These are phyloP conservation scores for Drosophila biarmipes DNA, from an alignment of 1,140 invertebrate genomes.

Conservation along the genomic window DNA sequence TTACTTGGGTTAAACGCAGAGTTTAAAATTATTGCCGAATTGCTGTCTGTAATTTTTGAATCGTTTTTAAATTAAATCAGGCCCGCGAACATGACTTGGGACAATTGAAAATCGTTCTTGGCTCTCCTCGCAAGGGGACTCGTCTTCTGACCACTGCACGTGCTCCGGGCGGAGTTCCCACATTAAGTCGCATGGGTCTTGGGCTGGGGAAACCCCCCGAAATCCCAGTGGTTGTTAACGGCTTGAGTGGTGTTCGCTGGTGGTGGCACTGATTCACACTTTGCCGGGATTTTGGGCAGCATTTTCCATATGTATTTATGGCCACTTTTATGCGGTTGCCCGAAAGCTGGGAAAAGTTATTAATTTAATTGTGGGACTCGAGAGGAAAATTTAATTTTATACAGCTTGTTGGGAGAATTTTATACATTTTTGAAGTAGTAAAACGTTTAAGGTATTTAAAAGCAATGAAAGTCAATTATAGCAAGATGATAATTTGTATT, in stretches of 20 bases:
- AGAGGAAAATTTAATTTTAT: background rate
- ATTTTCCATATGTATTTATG: conserved; percentile 33
- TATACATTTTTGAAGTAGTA: no score
- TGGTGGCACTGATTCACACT: conserved; percentile 38
- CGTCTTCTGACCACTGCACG: conserved; percentile 55
- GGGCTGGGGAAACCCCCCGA: conserved; percentile 16
- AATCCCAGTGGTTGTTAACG: conserved; percentile 45
- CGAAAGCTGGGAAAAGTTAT: conserved; percentile 1
- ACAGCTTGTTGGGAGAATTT: background rate
- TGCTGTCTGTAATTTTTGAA: conserved; percentile 72
- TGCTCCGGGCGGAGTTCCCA: conserved; percentile 69
- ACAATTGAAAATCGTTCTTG: conserved; percentile 30
- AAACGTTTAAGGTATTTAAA: no score
- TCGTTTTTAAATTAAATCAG: conserved; percentile 82
- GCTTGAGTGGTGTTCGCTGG: conserved; percentile 16
- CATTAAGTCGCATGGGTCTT: conserved; percentile 68
- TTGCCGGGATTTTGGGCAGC: conserved; percentile 22
- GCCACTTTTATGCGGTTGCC: conserved; percentile 6
- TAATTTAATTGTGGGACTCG: background rate
- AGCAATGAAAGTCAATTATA: no score
- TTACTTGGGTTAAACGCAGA: conserved; percentile 78
- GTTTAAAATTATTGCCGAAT: conserved; percentile 75
- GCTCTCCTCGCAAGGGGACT: background rate
- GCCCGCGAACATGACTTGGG: conserved; percentile 41
- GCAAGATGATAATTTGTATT: no score